Evolutionary conservation across 92 coral and sea anemone genomes (phyloP).

Genomic region (Zoanthus sansibaricus): DNA sequence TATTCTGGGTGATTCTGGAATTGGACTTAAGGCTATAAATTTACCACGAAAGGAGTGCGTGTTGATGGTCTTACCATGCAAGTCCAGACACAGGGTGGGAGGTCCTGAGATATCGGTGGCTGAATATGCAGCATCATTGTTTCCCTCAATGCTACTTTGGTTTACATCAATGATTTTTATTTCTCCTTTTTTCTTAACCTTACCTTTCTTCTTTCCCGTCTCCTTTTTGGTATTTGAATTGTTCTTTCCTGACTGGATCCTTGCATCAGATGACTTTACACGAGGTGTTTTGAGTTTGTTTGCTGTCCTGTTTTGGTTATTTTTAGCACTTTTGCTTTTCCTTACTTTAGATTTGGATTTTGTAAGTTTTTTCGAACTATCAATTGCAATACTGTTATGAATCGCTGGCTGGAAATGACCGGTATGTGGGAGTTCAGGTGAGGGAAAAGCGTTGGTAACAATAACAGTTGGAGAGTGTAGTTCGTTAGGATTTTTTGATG

Average conservation of each 20-base stretch:
- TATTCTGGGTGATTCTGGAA: slow-evolving; percentile 85
- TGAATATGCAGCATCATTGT: slow-evolving; percentile 48
- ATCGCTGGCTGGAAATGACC: slow-evolving; percentile 46
- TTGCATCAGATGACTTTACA: background rate
- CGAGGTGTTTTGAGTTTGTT: slow-evolving; percentile 26
- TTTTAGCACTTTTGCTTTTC: slow-evolving; percentile 56
- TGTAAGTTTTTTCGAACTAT: slow-evolving; percentile 45
- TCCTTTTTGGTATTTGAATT: slow-evolving; percentile 42
- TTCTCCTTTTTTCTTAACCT: slow-evolving; percentile 47
- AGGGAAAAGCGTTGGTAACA: slow-evolving; percentile 88
- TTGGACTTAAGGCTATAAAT: slow-evolving; percentile 76
- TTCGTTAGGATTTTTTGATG: background rate
- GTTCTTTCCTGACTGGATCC: background rate
- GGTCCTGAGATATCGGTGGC: slow-evolving; percentile 69
- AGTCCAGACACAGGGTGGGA: slow-evolving; percentile 65
- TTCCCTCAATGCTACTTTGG: slow-evolving; percentile 62
- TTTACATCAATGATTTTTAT: slow-evolving; percentile 80
- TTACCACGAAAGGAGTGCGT: slow-evolving; percentile 62
- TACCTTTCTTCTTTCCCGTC: slow-evolving; percentile 58
- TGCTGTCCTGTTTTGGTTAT: slow-evolving; percentile 35
- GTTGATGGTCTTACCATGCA: slow-evolving; percentile 43
- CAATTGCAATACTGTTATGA: slow-evolving; percentile 40
- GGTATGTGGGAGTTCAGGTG: slow-evolving; percentile 83
- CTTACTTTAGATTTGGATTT: slow-evolving; percentile 35
- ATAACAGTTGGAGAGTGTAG: background rate